Conservation (phyloP, 2,797 vertebrate species). For the Ataeniobius toweri region DNA sequence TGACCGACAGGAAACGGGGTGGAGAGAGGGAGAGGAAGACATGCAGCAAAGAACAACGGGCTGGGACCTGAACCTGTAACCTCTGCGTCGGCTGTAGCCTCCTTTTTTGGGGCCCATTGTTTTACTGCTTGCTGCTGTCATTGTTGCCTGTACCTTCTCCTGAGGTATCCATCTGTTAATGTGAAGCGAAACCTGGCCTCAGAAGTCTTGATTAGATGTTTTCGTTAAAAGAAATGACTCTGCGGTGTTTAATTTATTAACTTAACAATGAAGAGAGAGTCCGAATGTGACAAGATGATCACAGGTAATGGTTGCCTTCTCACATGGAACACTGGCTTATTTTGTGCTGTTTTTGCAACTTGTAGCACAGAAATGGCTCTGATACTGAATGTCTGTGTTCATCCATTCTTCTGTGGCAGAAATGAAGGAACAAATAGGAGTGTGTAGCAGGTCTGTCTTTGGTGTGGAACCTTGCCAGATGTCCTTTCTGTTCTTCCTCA, state of each 20-base stretch:
- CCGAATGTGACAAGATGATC: slow-evolving; percentile 12
- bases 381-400: slow-evolving; percentile 18
- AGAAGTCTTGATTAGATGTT: not conserved
- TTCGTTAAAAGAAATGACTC: slow-evolving; percentile 17
- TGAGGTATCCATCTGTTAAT: not conserved
- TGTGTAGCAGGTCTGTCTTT: slow-evolving; percentile 70
- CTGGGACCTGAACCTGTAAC: too few species aligned
- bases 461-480: slow-evolving; percentile 79
- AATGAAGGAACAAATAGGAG: slow-evolving; percentile 67
- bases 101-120: not conserved
- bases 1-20: too few species aligned
- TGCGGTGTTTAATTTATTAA: slow-evolving; percentile 5
- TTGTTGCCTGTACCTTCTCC: not conserved
- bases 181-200: slow-evolving; percentile 3
- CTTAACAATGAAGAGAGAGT: slow-evolving; percentile 10
- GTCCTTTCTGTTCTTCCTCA: slow-evolving; percentile 80
- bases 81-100: too few species aligned
- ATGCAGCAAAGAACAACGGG: too few species aligned
- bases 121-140: not conserved
- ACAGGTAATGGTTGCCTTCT: slow-evolving; percentile 14
- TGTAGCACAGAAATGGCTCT: slow-evolving; percentile 9
- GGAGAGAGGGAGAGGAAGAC: too few species aligned
- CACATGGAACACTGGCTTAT: slow-evolving; percentile 4
- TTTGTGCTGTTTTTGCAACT: slow-evolving; percentile 1
- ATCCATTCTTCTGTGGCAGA: slow-evolving; percentile 50